A percentile compares a stretch with the other conserved stretches of the same genome.
phyloP scores from a whole-genome alignment of 2,797 vertebrate genomes.

The Apogon talboti region DNA sequence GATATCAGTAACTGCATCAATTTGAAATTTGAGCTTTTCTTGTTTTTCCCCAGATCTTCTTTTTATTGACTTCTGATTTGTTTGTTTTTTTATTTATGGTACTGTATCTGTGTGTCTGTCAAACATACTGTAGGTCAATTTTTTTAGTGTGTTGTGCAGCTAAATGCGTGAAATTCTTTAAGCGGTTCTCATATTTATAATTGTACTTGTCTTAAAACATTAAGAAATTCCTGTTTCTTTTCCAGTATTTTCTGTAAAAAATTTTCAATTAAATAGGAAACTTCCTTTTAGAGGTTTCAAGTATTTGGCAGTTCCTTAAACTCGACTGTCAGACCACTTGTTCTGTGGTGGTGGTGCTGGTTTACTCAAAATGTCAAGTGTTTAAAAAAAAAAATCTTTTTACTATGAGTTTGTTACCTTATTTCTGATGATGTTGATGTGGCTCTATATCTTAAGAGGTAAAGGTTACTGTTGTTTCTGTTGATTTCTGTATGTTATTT shows the following conservation, averaged over 20 bases:
- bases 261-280: constrained; percentile 25
- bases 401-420: constrained; percentile 41
- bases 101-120: constrained; percentile 63
- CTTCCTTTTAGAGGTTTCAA: constrained; percentile 28
- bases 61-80: constrained; percentile 58
- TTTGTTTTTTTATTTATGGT: constrained; percentile 52
- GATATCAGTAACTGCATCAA: constrained; percentile 28
- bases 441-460: constrained; percentile 48
- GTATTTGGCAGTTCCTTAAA: constrained; percentile 33
- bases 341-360: constrained; percentile 40
- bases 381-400: constrained; percentile 31
- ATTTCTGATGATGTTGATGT: constrained; percentile 39
- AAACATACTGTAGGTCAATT: constrained; percentile 53
- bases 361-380: constrained; percentile 33
- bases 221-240: constrained; percentile 39
- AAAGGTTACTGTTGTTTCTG: constrained; percentile 51
- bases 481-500: too few relatives aligned
- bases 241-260: constrained; percentile 45
- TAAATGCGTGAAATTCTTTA: constrained; percentile 56
- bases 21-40: constrained; percentile 45
- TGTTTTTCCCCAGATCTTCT: constrained; percentile 47
- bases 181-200: constrained; percentile 79
- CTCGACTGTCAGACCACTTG: constrained; percentile 21
- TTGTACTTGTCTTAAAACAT: constrained; percentile 57
- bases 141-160: constrained; percentile 67